phyloP scores from a whole-genome alignment of 2,797 vertebrate species.

The Micrastur ruficollis region DNA sequence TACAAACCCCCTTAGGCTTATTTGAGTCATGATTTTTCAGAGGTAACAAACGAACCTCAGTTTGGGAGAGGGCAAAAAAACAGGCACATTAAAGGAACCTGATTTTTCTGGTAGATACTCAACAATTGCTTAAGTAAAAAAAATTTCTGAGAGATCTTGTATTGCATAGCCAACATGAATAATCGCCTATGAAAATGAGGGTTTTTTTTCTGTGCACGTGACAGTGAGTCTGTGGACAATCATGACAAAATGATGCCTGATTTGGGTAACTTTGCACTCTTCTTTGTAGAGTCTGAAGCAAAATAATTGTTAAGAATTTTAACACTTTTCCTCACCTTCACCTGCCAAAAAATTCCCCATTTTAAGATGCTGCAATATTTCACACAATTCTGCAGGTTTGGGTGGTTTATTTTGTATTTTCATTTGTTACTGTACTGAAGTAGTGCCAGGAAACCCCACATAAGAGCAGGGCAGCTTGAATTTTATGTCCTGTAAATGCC shows the following conservation, averaged over 20 bases:
- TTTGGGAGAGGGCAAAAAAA: neutral
- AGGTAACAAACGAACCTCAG: neutral
- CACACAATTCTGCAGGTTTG: neutral
- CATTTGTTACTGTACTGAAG: neutral
- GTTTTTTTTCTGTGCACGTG: neutral
- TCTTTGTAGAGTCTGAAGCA: neutral
- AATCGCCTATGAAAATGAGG: neutral
- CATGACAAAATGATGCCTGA: neutral
- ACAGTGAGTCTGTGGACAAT: neutral
- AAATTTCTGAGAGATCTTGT: neutral
- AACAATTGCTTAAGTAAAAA: neutral
- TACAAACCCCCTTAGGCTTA: neutral
- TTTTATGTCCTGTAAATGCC: neutral
- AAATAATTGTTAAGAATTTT: neutral
- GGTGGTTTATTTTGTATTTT: neutral
- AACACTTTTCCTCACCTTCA: neutral
- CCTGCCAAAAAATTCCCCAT: neutral
- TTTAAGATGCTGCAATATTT: neutral
- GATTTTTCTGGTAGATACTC: neutral
- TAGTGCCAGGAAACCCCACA: neutral
- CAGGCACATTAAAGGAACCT: neutral
- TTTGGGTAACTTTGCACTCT: neutral
- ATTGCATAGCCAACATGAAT: neutral
- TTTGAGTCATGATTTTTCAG: neutral
- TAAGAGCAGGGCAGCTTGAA: neutral